These are phyloP conservation scores for Meta bourneti DNA, from an alignment of 2,888 invertebrate genomes.

Conservation along the genomic window DNA sequence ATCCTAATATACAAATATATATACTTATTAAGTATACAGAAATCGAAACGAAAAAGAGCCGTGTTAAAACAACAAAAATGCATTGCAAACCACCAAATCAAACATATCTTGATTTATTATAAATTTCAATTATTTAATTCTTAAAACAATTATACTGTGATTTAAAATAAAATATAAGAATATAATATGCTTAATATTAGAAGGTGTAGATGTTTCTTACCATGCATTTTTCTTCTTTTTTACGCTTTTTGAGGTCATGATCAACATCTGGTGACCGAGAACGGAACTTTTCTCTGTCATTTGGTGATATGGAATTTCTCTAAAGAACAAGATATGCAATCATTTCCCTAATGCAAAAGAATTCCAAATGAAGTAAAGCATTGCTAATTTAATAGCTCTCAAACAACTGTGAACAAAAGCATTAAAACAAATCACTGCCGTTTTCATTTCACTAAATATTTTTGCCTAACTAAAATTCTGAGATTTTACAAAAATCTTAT, in stretches of 20 bases:
- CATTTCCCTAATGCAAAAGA: too few relatives aligned
- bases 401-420: neutral
- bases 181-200: too few relatives aligned
- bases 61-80: neutral
- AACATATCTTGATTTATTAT: neutral
- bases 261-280: slow-evolving; percentile 75
- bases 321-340: slow-evolving; percentile 48
- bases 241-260: slow-evolving; percentile 75
- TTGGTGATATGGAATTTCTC: slow-evolving; percentile 78
- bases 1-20: too few relatives aligned
- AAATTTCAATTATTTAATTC: neutral
- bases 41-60: neutral
- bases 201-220: slow-evolving; percentile 15
- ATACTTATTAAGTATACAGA: too few relatives aligned
- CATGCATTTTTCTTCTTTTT: slow-evolving; percentile 76
- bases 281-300: slow-evolving; percentile 78
- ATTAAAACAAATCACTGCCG: too few relatives aligned
- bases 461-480: too few relatives aligned
- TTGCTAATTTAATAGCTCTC: too few relatives aligned
- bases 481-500: too few relatives aligned
- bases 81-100: neutral
- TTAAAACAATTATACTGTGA: neutral
- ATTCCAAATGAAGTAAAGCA: too few relatives aligned
- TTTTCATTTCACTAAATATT: too few relatives aligned
- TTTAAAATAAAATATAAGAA: neutral